A percentile compares a stretch with the other conserved stretches of the same genome.
Evolutionary conservation across 1,140 invertebrate species (phyloP).

Genomic region (Branchinecta lynchi): DNA sequence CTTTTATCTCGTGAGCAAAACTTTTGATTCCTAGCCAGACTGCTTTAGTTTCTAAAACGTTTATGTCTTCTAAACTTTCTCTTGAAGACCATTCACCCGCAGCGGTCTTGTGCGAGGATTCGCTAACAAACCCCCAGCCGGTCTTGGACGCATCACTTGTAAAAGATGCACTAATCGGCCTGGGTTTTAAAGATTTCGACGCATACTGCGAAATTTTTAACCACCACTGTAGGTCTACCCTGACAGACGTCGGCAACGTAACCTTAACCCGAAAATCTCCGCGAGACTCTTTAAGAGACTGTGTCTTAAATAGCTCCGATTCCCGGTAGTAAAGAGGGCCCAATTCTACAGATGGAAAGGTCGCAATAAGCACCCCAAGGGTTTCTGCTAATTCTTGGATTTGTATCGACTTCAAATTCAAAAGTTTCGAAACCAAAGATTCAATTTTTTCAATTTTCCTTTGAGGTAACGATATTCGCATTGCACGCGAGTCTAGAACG

Average conservation of each 20-base stretch:
- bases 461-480: slow-evolving; percentile 22
- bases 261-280: neutral
- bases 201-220: neutral
- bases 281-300: neutral
- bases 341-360: neutral
- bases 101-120: neutral
- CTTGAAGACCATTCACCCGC: neutral
- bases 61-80: too few species aligned
- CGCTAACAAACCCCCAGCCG: neutral
- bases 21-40: neutral
- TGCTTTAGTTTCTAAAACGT: slow-evolving; percentile 1
- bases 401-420: neutral
- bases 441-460: slow-evolving; percentile 19
- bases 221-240: neutral
- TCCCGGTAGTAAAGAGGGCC: neutral
- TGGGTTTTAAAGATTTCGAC: neutral
- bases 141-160: neutral
- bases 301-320: neutral
- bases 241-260: neutral
- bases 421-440: slow-evolving; percentile 17
- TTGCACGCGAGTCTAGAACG: slow-evolving; percentile 21
- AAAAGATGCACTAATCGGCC: neutral
- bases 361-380: too few species aligned
- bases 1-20: neutral
- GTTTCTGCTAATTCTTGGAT: neutral